phyloP scores from a whole-genome alignment of 2,888 invertebrate genomes.

The Harpalus rufipes region DNA sequence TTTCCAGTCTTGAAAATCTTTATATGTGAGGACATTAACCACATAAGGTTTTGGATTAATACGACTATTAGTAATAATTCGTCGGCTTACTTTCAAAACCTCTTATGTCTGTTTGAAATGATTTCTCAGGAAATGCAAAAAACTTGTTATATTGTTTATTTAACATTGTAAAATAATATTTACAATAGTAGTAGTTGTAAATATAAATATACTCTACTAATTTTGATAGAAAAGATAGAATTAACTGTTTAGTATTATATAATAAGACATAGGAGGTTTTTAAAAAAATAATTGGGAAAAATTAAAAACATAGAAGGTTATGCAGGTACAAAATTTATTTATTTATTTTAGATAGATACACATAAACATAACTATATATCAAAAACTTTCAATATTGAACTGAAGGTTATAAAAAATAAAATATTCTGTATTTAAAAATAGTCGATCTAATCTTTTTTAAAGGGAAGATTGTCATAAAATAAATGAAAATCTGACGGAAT shows the following conservation, averaged over 20 bases:
- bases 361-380: neutral
- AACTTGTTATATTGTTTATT: constrained; percentile 13
- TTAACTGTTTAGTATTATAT: constrained; percentile 8
- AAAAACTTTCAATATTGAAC: neutral
- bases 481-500: constrained; percentile 1
- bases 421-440: neutral
- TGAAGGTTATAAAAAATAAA: neutral
- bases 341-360: constrained; percentile 12
- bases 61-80: no score
- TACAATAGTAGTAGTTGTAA: constrained; percentile 4
- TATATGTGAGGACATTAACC: no score
- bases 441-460: neutral
- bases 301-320: no score
- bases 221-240: neutral
- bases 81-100: constrained; percentile 12
- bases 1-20: no score
- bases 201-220: neutral
- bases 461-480: neutral
- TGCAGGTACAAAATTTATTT: neutral
- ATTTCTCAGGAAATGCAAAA: constrained; percentile 3
- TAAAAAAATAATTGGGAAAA: no score
- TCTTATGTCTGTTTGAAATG: neutral
- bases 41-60: no score
- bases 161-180: constrained; percentile 5
- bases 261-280: neutral